A percentile compares a stretch with the other conserved stretches of the same genome.
Conservation (phyloP, 2,797 vertebrate genomes). For the Gymnoscopelus braueri region DNA sequence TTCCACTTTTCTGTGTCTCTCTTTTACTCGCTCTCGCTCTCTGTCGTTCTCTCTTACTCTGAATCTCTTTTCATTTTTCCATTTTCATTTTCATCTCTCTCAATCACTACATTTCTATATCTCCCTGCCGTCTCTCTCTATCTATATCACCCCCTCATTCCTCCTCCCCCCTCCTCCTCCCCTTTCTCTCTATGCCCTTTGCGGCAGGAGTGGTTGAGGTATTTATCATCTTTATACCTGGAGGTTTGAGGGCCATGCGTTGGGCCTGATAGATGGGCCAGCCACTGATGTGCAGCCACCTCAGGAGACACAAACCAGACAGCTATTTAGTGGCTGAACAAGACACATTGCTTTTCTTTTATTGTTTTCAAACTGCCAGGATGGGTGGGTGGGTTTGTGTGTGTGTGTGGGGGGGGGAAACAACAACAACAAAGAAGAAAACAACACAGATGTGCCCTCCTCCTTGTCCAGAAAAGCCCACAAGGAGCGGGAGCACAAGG, state of each 20-base stretch:
- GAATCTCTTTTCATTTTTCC: slow-evolving; percentile 23
- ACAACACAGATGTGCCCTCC: slow-evolving; percentile 62
- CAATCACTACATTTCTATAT: slow-evolving; percentile 53
- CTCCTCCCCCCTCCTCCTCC: slow-evolving; percentile 48
- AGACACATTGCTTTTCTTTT: slow-evolving; percentile 83
- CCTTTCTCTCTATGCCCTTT: slow-evolving; percentile 56
- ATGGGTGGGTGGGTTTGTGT: slow-evolving; percentile 46
- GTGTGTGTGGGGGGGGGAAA: slow-evolving; percentile 30
- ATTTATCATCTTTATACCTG: slow-evolving; percentile 83
- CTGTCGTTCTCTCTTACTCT: slow-evolving; percentile 22
- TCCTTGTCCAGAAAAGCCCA: slow-evolving; percentile 64
- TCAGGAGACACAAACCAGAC: slow-evolving; percentile 82
- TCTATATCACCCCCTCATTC: slow-evolving; percentile 60
- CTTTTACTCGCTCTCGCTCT: slow-evolving; percentile 8
- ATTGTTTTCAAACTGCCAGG: slow-evolving; percentile 79
- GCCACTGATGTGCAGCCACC: slow-evolving; percentile 80
- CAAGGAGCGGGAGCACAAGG: slow-evolving; percentile 58
- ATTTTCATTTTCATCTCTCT: slow-evolving; percentile 11
- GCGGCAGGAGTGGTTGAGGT: slow-evolving; percentile 50
- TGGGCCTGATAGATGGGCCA: slow-evolving; percentile 78
- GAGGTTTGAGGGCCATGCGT: slow-evolving; percentile 71
- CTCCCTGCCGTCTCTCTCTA: slow-evolving; percentile 51
- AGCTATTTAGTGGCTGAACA: slow-evolving; percentile 84
- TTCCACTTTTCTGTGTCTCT: slow-evolving; percentile 6
- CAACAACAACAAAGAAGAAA: slow-evolving; percentile 27